Base-by-base conservation (phyloP, 2,888 invertebrate species). In the Mellilla xanthometata region DNA sequence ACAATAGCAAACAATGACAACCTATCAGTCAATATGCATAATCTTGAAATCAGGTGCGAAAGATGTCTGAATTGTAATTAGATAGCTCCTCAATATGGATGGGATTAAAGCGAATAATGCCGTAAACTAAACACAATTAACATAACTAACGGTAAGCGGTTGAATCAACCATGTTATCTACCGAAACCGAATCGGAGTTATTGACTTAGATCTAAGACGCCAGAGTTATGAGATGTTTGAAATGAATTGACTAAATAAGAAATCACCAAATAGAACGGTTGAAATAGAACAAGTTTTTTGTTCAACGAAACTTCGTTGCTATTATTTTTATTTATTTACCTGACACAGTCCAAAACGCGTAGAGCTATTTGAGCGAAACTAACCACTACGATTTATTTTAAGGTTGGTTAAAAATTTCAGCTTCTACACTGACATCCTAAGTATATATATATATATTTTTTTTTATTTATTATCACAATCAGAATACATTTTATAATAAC, bases 81-180 rank as follows among this genome's bases (percentile, higher is more conserved):
- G 55, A 52, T 44, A 46, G 39, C 51, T 49, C 47, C 46, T 55
- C 58, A 55, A 58, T 55, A 55, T 58, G 58, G 49, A 55, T 58
- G 39, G 58, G 58, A 55, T 58, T 55, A 53, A 41, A 44, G 39
- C 26, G 43, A 43, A 44, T 51, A 40, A 51, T 47, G n/a, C 47
- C 46, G 39, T 52, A 52, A 55, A 49, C 49, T 50, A 58, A 48
- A 58, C 48, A 55, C 49, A 46, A 55, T 58, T 58, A 58, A 15
- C 58, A 58, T 58, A 58, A 58, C 55, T 58, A 51, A 52, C 47
- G 53, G 55, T 57, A 57, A 57, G 57, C 57, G 52, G 51, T 48
- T 57, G 36, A 58, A 50, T 55, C 53, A 55, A 58, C 53, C 27
- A 35, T 36, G 48, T 36, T 54, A 57, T 57, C 57, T 51, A 46